Conservation (phyloP, 2,797 vertebrate species). For the Huso huso region DNA sequence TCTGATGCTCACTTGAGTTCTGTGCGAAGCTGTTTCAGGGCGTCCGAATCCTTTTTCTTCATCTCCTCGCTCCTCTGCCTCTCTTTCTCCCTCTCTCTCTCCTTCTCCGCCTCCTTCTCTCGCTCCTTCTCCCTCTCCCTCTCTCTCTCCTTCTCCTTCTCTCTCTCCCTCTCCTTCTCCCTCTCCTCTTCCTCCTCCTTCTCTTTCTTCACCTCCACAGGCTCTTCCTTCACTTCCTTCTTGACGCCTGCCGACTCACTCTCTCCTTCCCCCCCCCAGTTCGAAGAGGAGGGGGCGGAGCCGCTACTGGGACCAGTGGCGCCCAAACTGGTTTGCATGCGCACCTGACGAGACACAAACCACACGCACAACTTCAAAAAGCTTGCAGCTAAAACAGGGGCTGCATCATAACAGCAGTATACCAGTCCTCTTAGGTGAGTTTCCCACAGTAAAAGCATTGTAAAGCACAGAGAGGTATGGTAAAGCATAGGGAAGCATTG, state of each 20-base stretch:
- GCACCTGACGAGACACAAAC: no score
- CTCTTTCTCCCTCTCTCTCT: neutral
- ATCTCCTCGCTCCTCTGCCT: neutral
- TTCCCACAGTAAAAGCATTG: no score
- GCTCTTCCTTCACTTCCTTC: neutral
- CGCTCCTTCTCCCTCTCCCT: neutral
- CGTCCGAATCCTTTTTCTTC: neutral
- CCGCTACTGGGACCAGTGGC: no score
- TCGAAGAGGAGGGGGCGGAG: neutral
- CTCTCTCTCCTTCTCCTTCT: neutral
- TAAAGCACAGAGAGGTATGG: no score
- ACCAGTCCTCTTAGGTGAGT: no score
- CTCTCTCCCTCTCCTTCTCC: fast-evolving
- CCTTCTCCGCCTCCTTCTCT: neutral
- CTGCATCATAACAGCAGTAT: no score
- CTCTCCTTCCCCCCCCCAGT: neutral
- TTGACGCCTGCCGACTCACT: neutral
- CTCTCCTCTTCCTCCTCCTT: neutral
- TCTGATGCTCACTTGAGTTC: no score
- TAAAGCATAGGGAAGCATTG: no score
- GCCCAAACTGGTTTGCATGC: no score
- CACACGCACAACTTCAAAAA: no score
- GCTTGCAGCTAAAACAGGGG: no score
- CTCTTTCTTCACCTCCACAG: neutral
- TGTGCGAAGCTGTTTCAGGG: no score